phyloP scores from a whole-genome alignment of 2,113 vertebrate species.

The Tamias sibiricus region DNA sequence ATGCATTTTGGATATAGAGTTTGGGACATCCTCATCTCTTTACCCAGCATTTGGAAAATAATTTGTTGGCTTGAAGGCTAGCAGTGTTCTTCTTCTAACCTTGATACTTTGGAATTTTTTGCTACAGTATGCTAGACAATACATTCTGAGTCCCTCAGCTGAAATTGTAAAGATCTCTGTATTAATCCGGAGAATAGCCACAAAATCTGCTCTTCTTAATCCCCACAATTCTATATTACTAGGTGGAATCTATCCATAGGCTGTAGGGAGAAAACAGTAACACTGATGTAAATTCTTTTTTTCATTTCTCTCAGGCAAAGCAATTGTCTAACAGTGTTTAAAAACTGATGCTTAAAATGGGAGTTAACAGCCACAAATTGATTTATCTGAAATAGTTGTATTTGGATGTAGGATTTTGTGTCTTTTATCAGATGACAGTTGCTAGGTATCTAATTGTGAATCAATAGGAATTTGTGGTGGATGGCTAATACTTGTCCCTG shows the following conservation, averaged over 20 bases:
- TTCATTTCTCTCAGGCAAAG: not conserved
- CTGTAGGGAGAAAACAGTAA: not conserved
- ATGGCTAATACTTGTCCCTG: not conserved
- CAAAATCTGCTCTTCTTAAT: not conserved
- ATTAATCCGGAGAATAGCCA: slow-evolving; percentile 19
- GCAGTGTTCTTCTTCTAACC: not conserved
- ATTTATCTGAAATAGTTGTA: slow-evolving; percentile 11
- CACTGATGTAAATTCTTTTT: not conserved
- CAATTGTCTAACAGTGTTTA: not conserved
- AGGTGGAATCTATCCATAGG: not conserved
- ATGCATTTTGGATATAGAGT: not conserved
- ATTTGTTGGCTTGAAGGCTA: not conserved
- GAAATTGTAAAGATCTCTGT: not conserved
- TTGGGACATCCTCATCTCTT: not conserved
- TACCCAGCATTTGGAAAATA: slow-evolving; percentile 13
- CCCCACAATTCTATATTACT: not conserved
- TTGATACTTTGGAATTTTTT: not conserved
- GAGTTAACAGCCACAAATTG: not conserved
- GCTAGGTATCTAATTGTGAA: not conserved
- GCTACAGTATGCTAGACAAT: not conserved
- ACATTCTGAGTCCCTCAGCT: not conserved
- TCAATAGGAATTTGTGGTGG: not conserved
- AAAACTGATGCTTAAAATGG: not conserved
- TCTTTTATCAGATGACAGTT: slow-evolving; percentile 22
- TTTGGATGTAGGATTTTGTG: not conserved